phyloP scores from a whole-genome alignment of 2,113 vertebrate genomes.

The Stegastes partitus region DNA sequence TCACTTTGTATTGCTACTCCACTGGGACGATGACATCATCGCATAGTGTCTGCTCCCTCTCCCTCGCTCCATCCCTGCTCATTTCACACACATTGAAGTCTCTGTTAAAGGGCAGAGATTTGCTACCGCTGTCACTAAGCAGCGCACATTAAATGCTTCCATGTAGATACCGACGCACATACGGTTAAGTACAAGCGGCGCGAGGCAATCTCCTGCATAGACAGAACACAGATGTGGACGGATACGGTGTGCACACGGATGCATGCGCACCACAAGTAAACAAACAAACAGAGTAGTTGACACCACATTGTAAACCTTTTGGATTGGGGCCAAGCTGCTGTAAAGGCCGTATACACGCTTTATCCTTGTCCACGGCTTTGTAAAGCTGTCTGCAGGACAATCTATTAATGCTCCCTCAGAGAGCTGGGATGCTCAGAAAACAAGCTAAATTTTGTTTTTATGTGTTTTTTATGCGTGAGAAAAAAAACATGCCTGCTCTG shows the following conservation, averaged over 20 bases:
- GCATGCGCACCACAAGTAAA: conserved; percentile 54
- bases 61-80: conserved; percentile 69
- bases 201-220: conserved; percentile 31
- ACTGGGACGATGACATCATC: conserved; percentile 82
- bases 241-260: conserved; percentile 36
- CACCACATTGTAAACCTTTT: conserved; percentile 64
- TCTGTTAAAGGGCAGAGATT: conserved; percentile 75
- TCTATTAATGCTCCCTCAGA: conserved; percentile 60
- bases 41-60: conserved; percentile 77
- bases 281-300: conserved; percentile 66
- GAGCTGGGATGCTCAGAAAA: conserved; percentile 37
- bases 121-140: conserved; percentile 58
- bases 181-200: conserved; percentile 28
- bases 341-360: conserved; percentile 66
- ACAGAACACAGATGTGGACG: conserved; percentile 30
- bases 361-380: conserved; percentile 61
- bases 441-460: conserved; percentile 48
- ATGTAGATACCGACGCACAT: conserved; percentile 33
- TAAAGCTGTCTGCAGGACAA: conserved; percentile 71
- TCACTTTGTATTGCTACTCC: conserved; percentile 78
- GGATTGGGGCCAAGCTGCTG: conserved; percentile 58
- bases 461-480: conserved; percentile 27
- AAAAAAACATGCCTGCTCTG: conserved; percentile 5
- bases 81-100: conserved; percentile 76
- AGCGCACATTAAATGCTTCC: conserved; percentile 50